These are phyloP conservation scores for Scolopax mira DNA, from an alignment of 2,113 vertebrate species.

Conservation along the genomic window DNA sequence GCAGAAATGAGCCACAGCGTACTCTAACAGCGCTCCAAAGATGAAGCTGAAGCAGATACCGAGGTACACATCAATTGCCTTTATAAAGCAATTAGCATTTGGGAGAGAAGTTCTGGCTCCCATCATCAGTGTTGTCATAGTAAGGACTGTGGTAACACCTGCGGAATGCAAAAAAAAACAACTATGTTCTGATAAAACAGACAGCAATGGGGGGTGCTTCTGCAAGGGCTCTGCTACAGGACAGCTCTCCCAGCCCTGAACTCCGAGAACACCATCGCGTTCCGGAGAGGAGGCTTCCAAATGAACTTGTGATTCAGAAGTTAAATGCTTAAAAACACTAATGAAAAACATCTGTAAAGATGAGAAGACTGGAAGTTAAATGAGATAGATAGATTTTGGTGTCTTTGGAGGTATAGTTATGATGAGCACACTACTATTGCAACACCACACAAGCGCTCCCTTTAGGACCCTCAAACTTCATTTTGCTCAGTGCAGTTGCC, in stretches of 20 bases:
- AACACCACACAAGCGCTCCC: background rate
- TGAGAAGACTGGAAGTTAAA: background rate
- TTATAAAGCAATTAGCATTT: constrained; percentile 91
- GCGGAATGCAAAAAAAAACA: background rate
- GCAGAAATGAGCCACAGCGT: constrained; percentile 89
- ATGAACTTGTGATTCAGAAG: background rate
- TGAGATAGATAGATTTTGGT: background rate
- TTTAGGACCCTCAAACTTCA: too few species aligned
- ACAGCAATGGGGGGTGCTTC: background rate
- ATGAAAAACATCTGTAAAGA: background rate
- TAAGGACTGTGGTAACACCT: constrained; percentile 90
- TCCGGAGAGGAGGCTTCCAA: background rate
- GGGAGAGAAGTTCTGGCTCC: constrained; percentile 87
- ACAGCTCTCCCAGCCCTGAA: background rate
- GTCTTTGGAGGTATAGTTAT: background rate
- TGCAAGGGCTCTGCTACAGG: background rate
- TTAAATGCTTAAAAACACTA: background rate
- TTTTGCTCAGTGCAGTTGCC: background rate
- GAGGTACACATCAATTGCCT: constrained; percentile 89
- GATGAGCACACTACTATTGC: background rate
- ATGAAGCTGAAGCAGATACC: constrained; percentile 93
- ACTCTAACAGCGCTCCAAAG: constrained; percentile 87
- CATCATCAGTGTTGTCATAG: constrained; percentile 93
- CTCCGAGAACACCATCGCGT: background rate
- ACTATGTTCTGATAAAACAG: background rate